A percentile compares a stretch with the other conserved stretches of the same genome.
Conservation (phyloP, 1,140 invertebrate species). For the Caenorhabditis briggsae region DNA sequence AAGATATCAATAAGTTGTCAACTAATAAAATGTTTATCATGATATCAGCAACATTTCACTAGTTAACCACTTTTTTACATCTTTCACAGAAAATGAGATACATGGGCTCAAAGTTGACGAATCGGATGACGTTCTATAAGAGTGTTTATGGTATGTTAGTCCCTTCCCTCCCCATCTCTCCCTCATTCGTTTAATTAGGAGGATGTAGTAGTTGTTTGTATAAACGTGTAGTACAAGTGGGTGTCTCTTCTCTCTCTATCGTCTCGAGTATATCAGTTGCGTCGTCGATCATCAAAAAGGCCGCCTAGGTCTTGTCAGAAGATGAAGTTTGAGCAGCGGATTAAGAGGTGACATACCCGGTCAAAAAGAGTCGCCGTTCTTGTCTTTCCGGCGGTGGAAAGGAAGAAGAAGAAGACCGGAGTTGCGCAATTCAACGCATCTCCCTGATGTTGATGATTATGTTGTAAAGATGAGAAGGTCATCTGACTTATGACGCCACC, state of each 20-base stretch:
- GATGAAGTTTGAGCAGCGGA: slow-evolving; percentile 31
- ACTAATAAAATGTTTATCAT: no score
- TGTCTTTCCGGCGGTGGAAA: background rate
- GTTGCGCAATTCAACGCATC: slow-evolving; percentile 41
- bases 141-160: background rate
- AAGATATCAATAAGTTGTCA: no score
- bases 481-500: background rate
- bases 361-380: background rate
- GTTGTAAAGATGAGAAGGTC: slow-evolving; percentile 12
- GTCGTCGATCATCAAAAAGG: background rate
- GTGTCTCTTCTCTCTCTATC: background rate
- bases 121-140: no score
- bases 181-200: slow-evolving; percentile 11
- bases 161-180: background rate
- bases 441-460: background rate
- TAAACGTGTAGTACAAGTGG: slow-evolving; percentile 36
- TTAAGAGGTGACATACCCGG: slow-evolving; percentile 37
- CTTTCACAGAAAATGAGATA: no score
- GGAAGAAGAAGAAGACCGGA: background rate
- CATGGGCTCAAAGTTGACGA: no score
- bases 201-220: background rate
- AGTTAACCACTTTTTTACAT: no score
- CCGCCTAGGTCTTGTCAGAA: background rate
- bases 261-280: slow-evolving; percentile 30
- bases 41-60: no score